Evolutionary conservation across 2,888 invertebrate genomes (phyloP).

Genomic region (Metacarcinus magister): DNA sequence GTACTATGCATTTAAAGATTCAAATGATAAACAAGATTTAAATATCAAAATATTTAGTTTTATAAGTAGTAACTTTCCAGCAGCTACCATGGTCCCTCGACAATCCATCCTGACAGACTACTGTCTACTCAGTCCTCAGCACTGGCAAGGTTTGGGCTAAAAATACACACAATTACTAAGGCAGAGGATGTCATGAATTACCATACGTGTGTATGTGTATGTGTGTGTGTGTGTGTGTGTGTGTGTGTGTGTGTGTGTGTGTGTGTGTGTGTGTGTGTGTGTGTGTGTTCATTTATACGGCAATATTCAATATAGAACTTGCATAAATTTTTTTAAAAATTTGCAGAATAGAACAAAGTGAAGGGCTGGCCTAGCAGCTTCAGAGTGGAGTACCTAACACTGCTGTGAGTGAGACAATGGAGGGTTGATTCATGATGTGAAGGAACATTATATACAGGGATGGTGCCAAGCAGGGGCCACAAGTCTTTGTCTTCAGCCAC

Average conservation of each 20-base stretch:
- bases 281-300: not conserved
- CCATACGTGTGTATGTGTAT: conserved; percentile 6
- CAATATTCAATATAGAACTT: conserved; percentile 27
- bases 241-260: not conserved
- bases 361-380: conserved; percentile 79
- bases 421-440: conserved; percentile 81
- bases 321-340: conserved; percentile 52
- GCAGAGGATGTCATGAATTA: conserved; percentile 31
- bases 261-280: conserved; percentile 20
- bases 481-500: conserved; percentile 79
- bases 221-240: not conserved
- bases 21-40: not conserved
- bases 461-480: conserved; percentile 80
- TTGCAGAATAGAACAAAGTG: conserved; percentile 79
- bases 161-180: conserved; percentile 53
- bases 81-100: conserved; percentile 41
- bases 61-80: conserved; percentile 44
- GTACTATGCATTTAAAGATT: not conserved
- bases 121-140: conserved; percentile 37
- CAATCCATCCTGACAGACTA: not conserved
- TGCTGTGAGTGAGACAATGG: conserved; percentile 80
- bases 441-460: conserved; percentile 81
- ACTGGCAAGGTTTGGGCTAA: conserved; percentile 49
- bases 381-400: conserved; percentile 78
- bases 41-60: not conserved